phyloP scores from a whole-genome alignment of 2,888 invertebrate species.

The Eupithecia subumbrata region DNA sequence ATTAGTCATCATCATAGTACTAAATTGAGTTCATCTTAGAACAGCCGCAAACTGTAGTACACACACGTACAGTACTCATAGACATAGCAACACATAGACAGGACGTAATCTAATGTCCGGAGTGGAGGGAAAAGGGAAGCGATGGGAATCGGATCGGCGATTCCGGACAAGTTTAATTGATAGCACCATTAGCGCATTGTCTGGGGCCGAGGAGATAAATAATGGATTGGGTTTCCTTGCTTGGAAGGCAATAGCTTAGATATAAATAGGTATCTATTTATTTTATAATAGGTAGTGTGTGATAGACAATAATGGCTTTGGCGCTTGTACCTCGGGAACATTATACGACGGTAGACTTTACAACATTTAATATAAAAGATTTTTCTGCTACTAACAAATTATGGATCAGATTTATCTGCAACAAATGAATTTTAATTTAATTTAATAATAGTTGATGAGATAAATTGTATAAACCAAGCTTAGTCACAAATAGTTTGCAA shows the following conservation, averaged over 20 bases:
- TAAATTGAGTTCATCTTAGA: background rate
- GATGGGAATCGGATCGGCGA: constrained; percentile 68
- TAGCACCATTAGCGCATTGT: constrained; percentile 66
- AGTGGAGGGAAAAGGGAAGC: constrained; percentile 57
- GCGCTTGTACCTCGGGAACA: too few relatives aligned
- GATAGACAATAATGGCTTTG: background rate
- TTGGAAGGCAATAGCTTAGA: background rate
- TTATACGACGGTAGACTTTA: too few relatives aligned
- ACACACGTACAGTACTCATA: background rate
- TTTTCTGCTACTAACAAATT: too few relatives aligned
- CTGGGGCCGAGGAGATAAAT: constrained; percentile 33
- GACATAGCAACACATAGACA: constrained; percentile 16
- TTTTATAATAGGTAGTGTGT: background rate
- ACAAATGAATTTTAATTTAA: too few relatives aligned
- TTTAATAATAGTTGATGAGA: too few relatives aligned
- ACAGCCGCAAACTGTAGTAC: background rate
- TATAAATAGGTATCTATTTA: background rate
- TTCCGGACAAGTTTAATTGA: constrained; percentile 73
- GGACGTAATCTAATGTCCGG: constrained; percentile 59
- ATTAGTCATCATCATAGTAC: background rate
- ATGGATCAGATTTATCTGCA: too few relatives aligned
- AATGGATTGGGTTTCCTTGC: constrained; percentile 34
- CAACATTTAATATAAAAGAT: too few relatives aligned
- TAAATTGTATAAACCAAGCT: too few relatives aligned
- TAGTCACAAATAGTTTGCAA: background rate